Conservation (phyloP, 2,113 vertebrate genomes). For the Cavia porcellus region DNA sequence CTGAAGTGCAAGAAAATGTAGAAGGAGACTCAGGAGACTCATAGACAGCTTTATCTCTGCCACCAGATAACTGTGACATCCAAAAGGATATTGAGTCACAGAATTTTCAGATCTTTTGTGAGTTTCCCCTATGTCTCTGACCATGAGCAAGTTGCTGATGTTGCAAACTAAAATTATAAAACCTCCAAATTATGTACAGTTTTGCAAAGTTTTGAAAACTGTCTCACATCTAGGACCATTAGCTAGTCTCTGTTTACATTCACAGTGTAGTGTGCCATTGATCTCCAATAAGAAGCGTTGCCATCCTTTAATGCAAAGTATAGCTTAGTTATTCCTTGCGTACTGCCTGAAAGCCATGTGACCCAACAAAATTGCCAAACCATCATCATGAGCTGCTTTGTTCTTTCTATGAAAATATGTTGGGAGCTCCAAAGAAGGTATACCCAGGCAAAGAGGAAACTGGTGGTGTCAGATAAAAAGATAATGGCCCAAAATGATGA, state of each 20-base stretch:
- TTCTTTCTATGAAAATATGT: neutral
- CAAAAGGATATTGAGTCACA: neutral
- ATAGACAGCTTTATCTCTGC: neutral
- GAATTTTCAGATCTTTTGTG: neutral
- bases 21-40: neutral
- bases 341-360: neutral
- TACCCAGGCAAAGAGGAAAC: neutral
- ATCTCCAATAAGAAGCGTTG: neutral
- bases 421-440: neutral
- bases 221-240: neutral
- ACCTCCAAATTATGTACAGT: neutral
- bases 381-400: neutral
- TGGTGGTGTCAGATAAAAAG: neutral
- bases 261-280: too few species aligned
- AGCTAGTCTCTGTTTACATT: neutral
- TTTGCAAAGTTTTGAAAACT: neutral
- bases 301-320: conserved; percentile 3
- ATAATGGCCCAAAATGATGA: neutral
- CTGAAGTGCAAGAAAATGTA: neutral
- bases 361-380: neutral
- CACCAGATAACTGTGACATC: neutral
- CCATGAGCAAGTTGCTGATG: neutral
- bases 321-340: neutral
- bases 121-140: neutral
- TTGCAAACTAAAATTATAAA: neutral